Evolutionary conservation across 1,140 invertebrate genomes (phyloP), one percentile per base, ranked within the genome.

Genomic region (Nixonia krombeini): DNA sequence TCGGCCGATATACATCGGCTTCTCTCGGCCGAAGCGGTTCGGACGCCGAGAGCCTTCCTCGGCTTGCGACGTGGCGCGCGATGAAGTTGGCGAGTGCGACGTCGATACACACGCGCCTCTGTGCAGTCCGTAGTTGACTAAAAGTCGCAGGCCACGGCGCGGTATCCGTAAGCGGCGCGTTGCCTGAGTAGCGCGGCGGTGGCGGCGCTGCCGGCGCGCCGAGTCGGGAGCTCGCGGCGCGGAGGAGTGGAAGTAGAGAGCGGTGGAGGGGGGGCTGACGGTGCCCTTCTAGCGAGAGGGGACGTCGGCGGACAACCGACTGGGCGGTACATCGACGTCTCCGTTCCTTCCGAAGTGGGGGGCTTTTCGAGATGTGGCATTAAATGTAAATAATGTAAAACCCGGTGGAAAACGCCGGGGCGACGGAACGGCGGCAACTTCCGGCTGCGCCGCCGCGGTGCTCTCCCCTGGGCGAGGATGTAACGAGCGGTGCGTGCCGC

Each of bases 211-310:
- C 9, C 9, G 29, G 9, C 29, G 29, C 9, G 29, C 29, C 29
- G 29, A 31, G 29, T 2, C 3, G 12, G 29, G 12, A 12, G 7
- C 4, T 16, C 12, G 7, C 35, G 35, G 35, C 12, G 35, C 12
- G 35, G 35, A 16, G n/a, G n/a, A n/a, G n/a, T n/a, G n/a, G n/a
- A n/a, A n/a, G n/a, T 18, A 18, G 6, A 35, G 3, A n/a, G 33
- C 13, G 5, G 33, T 13, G 37, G 13, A 40, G 37, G 7, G 37
- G 8, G 37, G 13, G 9, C 33, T 35, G 8, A 12, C 2, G 37
- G 17, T 40, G 37, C 37, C 37, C 37, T 40, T 40, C 37, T 40
- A 40, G 8, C 37, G 29, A 8, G 37, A 40, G 37, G 37, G 37
- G 8, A 40, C 37, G 16, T 40, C 15, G n/a, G 8, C 37, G 1